A percentile compares a stretch with the other conserved stretches of the same genome.
Conservation (phyloP, 1,140 invertebrate species). For the Meloidogyne chitwoodi region DNA sequence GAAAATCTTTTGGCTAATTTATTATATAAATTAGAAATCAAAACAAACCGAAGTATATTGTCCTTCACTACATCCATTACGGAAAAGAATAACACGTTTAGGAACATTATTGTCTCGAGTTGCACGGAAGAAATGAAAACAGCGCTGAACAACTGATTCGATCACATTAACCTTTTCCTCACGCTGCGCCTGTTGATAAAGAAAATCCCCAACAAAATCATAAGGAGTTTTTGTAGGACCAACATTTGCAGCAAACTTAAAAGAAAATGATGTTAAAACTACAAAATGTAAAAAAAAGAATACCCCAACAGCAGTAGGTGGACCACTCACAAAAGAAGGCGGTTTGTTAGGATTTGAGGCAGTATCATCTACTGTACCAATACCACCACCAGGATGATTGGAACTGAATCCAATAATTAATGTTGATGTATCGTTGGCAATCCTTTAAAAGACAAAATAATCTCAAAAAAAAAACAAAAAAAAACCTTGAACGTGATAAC, state of each 20-base stretch:
- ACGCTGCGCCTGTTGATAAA: constrained; percentile 23
- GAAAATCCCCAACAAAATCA: constrained; percentile 30
- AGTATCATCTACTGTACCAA: constrained; percentile 1
- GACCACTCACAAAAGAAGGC: background rate
- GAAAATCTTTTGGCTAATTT: no score
- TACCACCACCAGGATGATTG: constrained; percentile 25
- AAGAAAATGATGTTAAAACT: background rate
- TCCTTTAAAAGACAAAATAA: background rate
- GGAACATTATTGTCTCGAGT: constrained; percentile 5
- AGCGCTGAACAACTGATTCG: constrained; percentile 19
- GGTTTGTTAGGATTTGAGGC: background rate
- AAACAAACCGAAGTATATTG: constrained; percentile 31
- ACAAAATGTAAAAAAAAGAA: background rate
- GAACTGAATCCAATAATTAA: constrained; percentile 18
- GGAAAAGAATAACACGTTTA: constrained; percentile 34
- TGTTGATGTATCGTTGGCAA: background rate
- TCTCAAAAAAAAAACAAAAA: background rate
- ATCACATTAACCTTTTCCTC: constrained; percentile 41
- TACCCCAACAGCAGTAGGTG: constrained; percentile 22
- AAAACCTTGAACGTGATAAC: background rate
- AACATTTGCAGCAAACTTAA: constrained; percentile 29
- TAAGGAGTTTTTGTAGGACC: constrained; percentile 11
- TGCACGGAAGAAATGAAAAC: constrained; percentile 15
- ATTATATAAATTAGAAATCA: no score
- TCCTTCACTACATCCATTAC: constrained; percentile 40